These are phyloP conservation scores for Eupelmus urozonus DNA, from an alignment of 2,888 invertebrate species.

Conservation along the genomic window DNA sequence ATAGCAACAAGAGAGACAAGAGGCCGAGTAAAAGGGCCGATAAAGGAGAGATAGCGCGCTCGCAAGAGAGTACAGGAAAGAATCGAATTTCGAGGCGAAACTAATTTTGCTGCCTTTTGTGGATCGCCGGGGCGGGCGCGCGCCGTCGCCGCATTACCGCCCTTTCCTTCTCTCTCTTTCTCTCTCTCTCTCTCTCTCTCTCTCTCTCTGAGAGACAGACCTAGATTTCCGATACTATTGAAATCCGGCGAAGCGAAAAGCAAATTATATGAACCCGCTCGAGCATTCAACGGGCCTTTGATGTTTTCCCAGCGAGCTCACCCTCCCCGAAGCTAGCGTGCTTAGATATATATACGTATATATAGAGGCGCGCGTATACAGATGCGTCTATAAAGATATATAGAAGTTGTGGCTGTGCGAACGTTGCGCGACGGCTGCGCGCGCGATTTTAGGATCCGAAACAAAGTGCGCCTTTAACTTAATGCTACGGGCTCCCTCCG, in stretches of 20 bases:
- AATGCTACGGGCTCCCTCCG: background rate
- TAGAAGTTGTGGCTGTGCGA: background rate
- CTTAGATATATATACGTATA: background rate
- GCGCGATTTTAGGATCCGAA: slow-evolving; percentile 1
- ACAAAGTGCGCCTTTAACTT: background rate
- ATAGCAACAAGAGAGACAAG: slow-evolving; percentile 14
- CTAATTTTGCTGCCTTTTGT: slow-evolving; percentile 75
- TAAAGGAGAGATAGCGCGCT: slow-evolving; percentile 14
- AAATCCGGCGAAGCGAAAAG: slow-evolving; percentile 75
- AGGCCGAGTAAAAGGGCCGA: slow-evolving; percentile 11
- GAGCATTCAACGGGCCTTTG: slow-evolving; percentile 69
- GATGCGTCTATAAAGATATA: background rate
- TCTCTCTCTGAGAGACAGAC: too few relatives aligned
- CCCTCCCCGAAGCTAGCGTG: background rate
- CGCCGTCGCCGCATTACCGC: slow-evolving; percentile 60
- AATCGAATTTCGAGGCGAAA: slow-evolving; percentile 74
- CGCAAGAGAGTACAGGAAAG: slow-evolving; percentile 54
- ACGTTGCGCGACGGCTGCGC: slow-evolving; percentile 3
- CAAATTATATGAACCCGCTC: slow-evolving; percentile 74
- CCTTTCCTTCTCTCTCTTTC: slow-evolving; percentile 29
- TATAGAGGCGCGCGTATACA: background rate
- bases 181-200: too few relatives aligned
- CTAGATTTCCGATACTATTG: slow-evolving; percentile 75
- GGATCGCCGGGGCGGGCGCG: slow-evolving; percentile 58
- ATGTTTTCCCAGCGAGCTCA: slow-evolving; percentile 66